Evolutionary conservation across 2,888 invertebrate genomes (phyloP).

Genomic region (Xestia ashworthii): DNA sequence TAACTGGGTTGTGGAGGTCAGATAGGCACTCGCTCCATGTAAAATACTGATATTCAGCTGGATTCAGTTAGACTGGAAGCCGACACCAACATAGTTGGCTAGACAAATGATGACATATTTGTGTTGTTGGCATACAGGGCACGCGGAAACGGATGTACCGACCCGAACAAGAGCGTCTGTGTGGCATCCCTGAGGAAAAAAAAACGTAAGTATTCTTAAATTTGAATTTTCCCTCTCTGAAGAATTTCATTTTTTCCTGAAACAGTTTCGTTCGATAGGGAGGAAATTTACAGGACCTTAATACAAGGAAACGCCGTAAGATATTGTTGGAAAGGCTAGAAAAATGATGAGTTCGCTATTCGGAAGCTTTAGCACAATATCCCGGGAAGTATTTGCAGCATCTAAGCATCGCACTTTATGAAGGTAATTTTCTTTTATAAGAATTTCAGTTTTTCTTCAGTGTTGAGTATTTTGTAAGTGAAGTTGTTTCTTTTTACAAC

Average conservation of each 20-base stretch:
- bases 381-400: constrained; percentile 36
- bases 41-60: too few relatives aligned
- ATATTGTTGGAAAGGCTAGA: constrained; percentile 51
- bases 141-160: too few relatives aligned
- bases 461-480: constrained; percentile 19
- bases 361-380: constrained; percentile 39
- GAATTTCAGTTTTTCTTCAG: constrained; percentile 17
- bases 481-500: not conserved
- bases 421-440: constrained; percentile 44
- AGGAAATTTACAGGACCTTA: constrained; percentile 42
- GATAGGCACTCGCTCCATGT: too few relatives aligned
- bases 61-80: too few relatives aligned
- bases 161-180: not conserved
- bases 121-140: too few relatives aligned
- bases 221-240: constrained; percentile 24
- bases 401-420: constrained; percentile 39
- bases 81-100: too few relatives aligned
- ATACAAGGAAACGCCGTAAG: constrained; percentile 40
- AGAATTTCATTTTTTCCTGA: constrained; percentile 46
- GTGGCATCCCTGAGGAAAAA: not conserved
- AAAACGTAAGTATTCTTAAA: constrained; percentile 9
- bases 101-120: too few relatives aligned
- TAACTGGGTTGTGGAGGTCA: too few relatives aligned
- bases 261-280: constrained; percentile 43
- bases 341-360: constrained; percentile 60